Conservation (phyloP, 1,140 invertebrate species). For the Samia ricini region DNA sequence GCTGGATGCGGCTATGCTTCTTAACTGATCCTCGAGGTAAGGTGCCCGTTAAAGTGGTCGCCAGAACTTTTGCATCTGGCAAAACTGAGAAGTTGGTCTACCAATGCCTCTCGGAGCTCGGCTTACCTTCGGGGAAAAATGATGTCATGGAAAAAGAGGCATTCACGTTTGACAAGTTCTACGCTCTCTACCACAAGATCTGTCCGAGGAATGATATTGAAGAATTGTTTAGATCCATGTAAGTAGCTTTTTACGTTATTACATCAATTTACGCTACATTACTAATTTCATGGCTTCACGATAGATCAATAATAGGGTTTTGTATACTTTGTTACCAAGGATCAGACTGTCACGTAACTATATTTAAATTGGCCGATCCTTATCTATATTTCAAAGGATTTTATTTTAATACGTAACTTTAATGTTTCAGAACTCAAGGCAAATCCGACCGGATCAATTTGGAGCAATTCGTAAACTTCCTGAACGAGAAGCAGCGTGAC, state of each 20-base stretch:
- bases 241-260: constrained; percentile 72
- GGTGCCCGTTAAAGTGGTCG: constrained; percentile 97
- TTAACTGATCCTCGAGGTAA: constrained; percentile 95
- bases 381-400: too few relatives aligned
- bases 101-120: constrained; percentile 96
- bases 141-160: constrained; percentile 96
- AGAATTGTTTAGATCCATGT: constrained; percentile 98
- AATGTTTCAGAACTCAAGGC: constrained; percentile 87
- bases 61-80: constrained; percentile 97
- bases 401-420: too few relatives aligned
- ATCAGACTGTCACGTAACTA: too few relatives aligned
- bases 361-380: too few relatives aligned
- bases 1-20: constrained; percentile 98
- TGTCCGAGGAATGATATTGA: constrained; percentile 99
- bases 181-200: constrained; percentile 98
- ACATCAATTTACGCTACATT: background rate
- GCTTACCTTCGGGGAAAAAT: constrained; percentile 96
- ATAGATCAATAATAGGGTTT: too few relatives aligned
- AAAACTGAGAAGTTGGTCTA: constrained; percentile 98
- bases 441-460: constrained; percentile 92
- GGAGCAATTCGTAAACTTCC: constrained; percentile 94
- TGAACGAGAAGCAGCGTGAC: constrained; percentile 99
- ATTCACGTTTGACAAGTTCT: constrained; percentile 99
- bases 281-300: background rate
- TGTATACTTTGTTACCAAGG: too few relatives aligned